These are phyloP conservation scores for Phengaris arion DNA, from an alignment of 2,888 invertebrate species.

Conservation along the genomic window DNA sequence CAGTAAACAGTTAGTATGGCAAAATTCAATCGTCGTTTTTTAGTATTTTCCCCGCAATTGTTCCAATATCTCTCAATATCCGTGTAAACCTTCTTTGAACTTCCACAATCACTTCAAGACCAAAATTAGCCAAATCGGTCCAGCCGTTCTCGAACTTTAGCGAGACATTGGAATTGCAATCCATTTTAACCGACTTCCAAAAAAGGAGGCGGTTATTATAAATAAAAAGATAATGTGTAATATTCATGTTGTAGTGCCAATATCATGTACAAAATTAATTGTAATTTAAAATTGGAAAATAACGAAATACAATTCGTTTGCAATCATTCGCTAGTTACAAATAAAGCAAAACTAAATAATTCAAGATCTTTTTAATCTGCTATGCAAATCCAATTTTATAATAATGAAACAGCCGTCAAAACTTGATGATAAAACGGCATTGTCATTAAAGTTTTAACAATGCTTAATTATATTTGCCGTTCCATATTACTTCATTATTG, in stretches of 20 bases:
- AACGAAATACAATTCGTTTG: not conserved
- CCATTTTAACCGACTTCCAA: no score
- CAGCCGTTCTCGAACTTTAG: no score
- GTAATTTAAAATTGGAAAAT: slow-evolving; percentile 8
- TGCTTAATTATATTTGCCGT: slow-evolving; percentile 27
- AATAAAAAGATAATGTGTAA: not conserved
- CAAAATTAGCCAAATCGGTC: no score
- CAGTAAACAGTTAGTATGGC: no score
- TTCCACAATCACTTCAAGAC: no score
- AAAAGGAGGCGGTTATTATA: no score
- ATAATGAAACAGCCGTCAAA: slow-evolving; percentile 28
- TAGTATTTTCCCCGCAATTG: no score
- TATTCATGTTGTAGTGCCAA: not conserved
- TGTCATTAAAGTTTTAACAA: slow-evolving; percentile 29
- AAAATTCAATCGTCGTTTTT: no score
- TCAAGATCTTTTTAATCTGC: slow-evolving; percentile 25
- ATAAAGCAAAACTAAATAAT: slow-evolving; percentile 27
- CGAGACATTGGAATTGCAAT: no score
- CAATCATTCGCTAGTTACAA: slow-evolving; percentile 19
- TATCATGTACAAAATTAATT: not conserved
- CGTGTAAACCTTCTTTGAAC: no score
- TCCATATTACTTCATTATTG: slow-evolving; percentile 23
- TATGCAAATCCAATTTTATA: slow-evolving; percentile 28
- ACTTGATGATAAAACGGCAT: slow-evolving; percentile 24
- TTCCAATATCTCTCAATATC: no score